Evolutionary conservation across 2,113 vertebrate genomes (phyloP), one percentile per base, ranked within the genome.

Genomic region (Excalfactoria chinensis): DNA sequence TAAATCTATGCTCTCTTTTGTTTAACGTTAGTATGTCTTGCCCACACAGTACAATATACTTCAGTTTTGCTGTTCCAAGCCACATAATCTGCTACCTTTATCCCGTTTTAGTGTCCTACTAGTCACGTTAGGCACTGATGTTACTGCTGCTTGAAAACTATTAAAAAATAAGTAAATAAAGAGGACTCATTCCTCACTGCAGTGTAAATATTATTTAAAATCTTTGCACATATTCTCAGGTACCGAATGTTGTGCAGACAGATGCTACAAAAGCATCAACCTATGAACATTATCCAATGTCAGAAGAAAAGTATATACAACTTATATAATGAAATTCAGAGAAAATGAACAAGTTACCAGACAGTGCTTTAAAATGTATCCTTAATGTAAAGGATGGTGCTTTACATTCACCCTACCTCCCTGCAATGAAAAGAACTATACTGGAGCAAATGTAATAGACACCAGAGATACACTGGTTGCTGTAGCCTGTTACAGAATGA

Each of bases 401-500:
- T 92, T 84, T 19, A 81, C 88, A 69, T n/a, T 84, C 66, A 84
- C 92, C 74, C 74, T 90, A 16, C 66, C 0, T 0, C 48, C 7
- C 20, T 41, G 41, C 74, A 82, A 48, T 58, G 67, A 91, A 90
- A 86, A 84, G 62, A 87, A 78, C 74, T 79, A 59, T 73, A 43
- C 62, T 82, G 63, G 32, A 89, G 84, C 11, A 89, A 91, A 93
- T 66, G 63, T 35, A 82, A 82, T 41, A 87, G 77, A 53, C 63
- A 82, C 18, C 37, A 44, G 74, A 89, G 84, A 44, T 79, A 32
- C n/a, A 93, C 74, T 58, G 78, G 77, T 20, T 60, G 46, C n/a
- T 87, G 43, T 60, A 44, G 53, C 30, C 59, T 89, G 44, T 73
- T 91, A 59, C 0, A 2, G 79, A 89, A 56, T 51, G 64, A 93